Evolutionary conservation across 1,140 invertebrate species (phyloP).

Genomic region (Zaprionus gabonicus): DNA sequence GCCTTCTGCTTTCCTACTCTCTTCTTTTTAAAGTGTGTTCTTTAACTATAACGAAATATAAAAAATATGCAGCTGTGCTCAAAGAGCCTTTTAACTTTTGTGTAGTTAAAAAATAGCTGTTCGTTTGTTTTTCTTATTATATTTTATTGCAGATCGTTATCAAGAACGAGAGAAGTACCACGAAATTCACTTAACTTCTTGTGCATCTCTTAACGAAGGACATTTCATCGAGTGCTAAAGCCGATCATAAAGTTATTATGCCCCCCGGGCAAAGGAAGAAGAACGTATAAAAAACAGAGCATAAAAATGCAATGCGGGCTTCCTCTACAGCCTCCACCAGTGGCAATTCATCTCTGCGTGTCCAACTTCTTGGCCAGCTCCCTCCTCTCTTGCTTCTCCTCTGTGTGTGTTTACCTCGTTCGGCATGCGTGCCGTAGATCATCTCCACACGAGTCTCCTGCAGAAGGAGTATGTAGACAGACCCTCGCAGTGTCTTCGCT

Average conservation of each 20-base stretch:
- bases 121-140: no score
- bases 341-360: slow-evolving; percentile 36
- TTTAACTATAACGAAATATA: no score
- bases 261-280: not conserved
- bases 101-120: no score
- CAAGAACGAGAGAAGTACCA: not conserved
- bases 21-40: no score
- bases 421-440: slow-evolving; percentile 73
- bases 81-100: no score
- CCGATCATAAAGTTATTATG: slow-evolving; percentile 3
- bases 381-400: slow-evolving; percentile 28
- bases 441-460: slow-evolving; percentile 47
- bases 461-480: not conserved
- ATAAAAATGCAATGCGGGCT: slow-evolving; percentile 2
- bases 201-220: not conserved
- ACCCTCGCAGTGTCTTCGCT: slow-evolving; percentile 13
- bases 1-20: no score
- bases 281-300: not conserved
- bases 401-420: slow-evolving; percentile 71
- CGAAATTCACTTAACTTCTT: not conserved
- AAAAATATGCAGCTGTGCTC: no score
- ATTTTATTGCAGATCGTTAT: no score
- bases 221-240: slow-evolving; percentile 1
- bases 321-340: slow-evolving; percentile 15
- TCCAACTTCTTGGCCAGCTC: slow-evolving; percentile 19